phyloP scores from a whole-genome alignment of 2,797 vertebrate genomes.

The Semotilus atromaculatus region DNA sequence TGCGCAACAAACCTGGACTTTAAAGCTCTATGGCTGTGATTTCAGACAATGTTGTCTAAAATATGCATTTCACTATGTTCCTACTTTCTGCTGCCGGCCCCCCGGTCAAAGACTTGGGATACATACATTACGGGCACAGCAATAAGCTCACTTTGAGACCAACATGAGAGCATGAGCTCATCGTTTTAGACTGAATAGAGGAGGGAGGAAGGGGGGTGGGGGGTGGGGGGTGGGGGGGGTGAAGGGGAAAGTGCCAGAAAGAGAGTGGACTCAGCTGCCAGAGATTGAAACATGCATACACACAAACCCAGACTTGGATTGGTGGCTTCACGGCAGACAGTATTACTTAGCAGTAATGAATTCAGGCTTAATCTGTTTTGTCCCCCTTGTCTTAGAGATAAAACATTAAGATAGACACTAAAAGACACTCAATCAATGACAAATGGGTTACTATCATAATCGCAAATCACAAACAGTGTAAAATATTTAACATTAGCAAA shows the following conservation, averaged over 20 bases:
- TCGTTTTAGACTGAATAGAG: conserved; percentile 52
- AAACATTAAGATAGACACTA: conserved; percentile 14
- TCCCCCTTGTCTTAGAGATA: conserved; percentile 23
- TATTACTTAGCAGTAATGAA: conserved; percentile 48
- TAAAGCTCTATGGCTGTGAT: conserved; percentile 2
- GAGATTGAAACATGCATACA: conserved; percentile 25
- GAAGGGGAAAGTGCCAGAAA: conserved; percentile 39
- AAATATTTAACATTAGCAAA: conserved; percentile 1
- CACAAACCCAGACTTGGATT: conserved; percentile 13
- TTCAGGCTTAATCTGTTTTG: conserved; percentile 44
- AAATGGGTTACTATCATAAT: not conserved
- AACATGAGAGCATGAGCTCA: conserved; percentile 64
- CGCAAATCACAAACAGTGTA: not conserved
- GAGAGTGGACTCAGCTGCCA: conserved; percentile 42
- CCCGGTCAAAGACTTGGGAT: conserved; percentile 48
- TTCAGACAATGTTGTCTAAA: conserved; percentile 16
- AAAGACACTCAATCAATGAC: conserved; percentile 34
- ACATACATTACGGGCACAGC: conserved; percentile 54
- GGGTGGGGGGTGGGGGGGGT: conserved; percentile 47
- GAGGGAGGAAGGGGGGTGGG: conserved; percentile 45
- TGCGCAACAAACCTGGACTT: conserved; percentile 44
- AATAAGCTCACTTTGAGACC: conserved; percentile 58
- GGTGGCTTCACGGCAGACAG: conserved; percentile 36
- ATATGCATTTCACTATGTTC: conserved; percentile 22
- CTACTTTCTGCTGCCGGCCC: not conserved